Percentiles rank a stretch among this genome's conserved stretches.
Evolutionary conservation across 2,797 vertebrate species (phyloP).

Genomic region (Antennarius maculatus): DNA sequence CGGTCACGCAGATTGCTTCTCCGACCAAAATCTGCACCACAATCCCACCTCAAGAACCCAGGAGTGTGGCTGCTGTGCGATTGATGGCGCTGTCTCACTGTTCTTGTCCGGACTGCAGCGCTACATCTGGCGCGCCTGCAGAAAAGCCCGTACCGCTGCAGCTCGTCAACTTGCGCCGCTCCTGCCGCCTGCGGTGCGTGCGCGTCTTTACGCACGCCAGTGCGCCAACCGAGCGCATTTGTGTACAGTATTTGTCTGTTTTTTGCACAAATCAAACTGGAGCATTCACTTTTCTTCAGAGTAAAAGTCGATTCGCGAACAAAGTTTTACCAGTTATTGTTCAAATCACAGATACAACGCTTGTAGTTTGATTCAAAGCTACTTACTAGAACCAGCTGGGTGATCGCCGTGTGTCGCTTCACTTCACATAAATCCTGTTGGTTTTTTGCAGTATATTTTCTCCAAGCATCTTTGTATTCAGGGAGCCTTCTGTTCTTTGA

Average conservation of each 20-base stretch:
- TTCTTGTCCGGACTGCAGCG: slow-evolving; percentile 65
- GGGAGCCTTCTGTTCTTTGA: slow-evolving; percentile 27
- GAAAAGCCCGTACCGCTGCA: slow-evolving; percentile 26
- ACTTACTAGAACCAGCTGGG: slow-evolving; percentile 87
- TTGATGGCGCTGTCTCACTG: slow-evolving; percentile 85
- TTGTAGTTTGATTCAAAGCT: slow-evolving; percentile 8
- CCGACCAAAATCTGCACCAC: slow-evolving; percentile 24
- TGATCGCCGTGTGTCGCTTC: slow-evolving; percentile 66
- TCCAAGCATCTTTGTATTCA: slow-evolving; percentile 57
- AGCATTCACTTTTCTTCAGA: background rate
- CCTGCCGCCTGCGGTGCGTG: background rate
- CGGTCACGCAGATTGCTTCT: slow-evolving; percentile 23
- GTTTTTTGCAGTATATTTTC: slow-evolving; percentile 39
- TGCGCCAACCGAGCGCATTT: background rate
- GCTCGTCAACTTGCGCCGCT: slow-evolving; percentile 43
- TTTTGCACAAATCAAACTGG: background rate
- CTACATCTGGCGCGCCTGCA: slow-evolving; percentile 55
- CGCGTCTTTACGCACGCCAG: background rate
- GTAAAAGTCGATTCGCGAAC: slow-evolving; percentile 6
- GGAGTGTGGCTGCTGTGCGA: slow-evolving; percentile 65
- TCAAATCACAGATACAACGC: background rate
- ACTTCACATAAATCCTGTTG: slow-evolving; percentile 74
- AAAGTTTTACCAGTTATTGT: slow-evolving; percentile 53
- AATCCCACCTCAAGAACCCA: slow-evolving; percentile 15
- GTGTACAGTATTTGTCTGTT: background rate